phyloP scores from a whole-genome alignment of 2,113 vertebrate species.

The Anhinga rufa region DNA sequence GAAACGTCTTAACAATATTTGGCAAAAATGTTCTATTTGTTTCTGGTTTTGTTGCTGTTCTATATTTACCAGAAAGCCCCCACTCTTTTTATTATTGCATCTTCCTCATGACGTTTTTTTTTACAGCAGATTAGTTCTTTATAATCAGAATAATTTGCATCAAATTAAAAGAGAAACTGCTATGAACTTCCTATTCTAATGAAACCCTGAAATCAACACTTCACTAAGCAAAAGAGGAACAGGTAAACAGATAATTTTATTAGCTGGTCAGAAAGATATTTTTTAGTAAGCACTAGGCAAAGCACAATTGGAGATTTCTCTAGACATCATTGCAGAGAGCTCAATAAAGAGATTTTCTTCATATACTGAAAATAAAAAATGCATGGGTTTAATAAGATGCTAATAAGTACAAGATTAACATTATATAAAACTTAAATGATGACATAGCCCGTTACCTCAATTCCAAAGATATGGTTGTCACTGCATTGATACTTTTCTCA shows the following conservation, averaged over 20 bases:
- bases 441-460: background rate
- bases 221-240: background rate
- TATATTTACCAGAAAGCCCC: background rate
- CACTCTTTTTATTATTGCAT: background rate
- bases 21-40: background rate
- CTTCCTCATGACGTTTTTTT: background rate
- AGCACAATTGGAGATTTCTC: background rate
- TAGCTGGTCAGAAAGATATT: background rate
- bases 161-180: background rate
- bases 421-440: conserved; percentile 2
- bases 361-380: background rate
- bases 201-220: background rate
- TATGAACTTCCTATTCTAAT: background rate
- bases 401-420: background rate
- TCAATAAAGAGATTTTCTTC: conserved; percentile 32
- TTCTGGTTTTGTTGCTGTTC: background rate
- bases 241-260: background rate
- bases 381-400: conserved; percentile 34
- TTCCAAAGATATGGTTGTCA: background rate
- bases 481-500: background rate
- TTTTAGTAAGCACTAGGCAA: background rate
- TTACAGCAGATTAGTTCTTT: background rate
- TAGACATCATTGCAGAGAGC: background rate
- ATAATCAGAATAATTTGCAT: background rate
- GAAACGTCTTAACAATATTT: background rate